A percentile compares a stretch with the other conserved stretches of the same genome.
These are phyloP conservation scores for Meles meles DNA, from an alignment of 2,113 vertebrate genomes.

Conservation along the genomic window DNA sequence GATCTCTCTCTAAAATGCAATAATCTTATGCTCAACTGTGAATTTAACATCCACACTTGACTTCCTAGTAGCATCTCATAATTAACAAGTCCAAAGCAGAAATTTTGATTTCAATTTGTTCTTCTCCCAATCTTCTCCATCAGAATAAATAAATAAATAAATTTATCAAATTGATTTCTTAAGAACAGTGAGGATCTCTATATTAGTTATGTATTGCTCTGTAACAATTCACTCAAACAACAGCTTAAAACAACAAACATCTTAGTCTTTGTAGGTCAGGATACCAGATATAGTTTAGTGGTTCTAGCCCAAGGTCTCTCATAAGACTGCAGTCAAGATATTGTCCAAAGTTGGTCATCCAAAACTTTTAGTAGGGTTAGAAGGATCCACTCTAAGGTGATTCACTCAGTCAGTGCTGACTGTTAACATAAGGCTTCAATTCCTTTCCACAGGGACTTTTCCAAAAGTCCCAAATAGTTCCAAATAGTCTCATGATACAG, in stretches of 20 bases:
- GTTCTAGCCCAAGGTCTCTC: not conserved
- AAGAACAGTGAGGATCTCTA: not conserved
- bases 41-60: not conserved
- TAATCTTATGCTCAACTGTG: not conserved
- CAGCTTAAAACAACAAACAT: not conserved
- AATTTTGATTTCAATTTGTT: not conserved
- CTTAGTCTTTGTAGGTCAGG: not conserved
- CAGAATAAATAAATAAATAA: too few species aligned
- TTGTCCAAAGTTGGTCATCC: not conserved
- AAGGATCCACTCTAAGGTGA: not conserved
- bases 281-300: not conserved
- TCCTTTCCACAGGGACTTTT: not conserved
- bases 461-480: too few species aligned
- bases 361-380: not conserved
- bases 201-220: not conserved
- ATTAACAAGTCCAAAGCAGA: not conserved
- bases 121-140: not conserved
- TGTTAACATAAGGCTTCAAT: not conserved
- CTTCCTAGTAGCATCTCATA: not conserved
- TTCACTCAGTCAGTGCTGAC: not conserved
- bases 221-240: not conserved
- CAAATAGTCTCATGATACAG: not conserved
- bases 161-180: not conserved
- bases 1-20: not conserved
- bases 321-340: not conserved